Evolutionary conservation across 2,113 vertebrate genomes (phyloP).

Genomic region (Procavia capensis): DNA sequence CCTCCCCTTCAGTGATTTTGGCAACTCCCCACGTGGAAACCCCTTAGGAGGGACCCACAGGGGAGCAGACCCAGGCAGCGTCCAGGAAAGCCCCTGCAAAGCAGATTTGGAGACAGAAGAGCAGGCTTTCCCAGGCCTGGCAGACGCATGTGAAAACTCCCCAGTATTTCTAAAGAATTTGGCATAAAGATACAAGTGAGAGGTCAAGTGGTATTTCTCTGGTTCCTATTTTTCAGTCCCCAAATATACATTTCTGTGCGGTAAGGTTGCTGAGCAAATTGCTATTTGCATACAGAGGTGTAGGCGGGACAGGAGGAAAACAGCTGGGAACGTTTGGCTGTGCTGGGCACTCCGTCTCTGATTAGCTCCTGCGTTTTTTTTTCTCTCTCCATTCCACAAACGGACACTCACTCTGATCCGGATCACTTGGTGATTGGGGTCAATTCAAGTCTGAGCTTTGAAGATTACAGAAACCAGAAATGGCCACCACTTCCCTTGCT

Average conservation of each 20-base stretch:
- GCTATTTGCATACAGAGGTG: conserved; percentile 23
- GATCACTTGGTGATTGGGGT: conserved; percentile 70
- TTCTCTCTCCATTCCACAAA: conserved; percentile 75
- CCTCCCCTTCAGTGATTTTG: conserved; percentile 38
- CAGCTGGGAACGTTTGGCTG: conserved; percentile 72
- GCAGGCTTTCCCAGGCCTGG: background rate
- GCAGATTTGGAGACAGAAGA: conserved; percentile 14
- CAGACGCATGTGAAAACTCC: conserved; percentile 4
- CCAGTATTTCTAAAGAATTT: conserved; percentile 45
- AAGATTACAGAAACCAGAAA: conserved; percentile 67
- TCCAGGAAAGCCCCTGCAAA: conserved; percentile 30
- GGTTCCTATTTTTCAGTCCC: conserved; percentile 19
- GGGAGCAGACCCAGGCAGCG: conserved; percentile 42
- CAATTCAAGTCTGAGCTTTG: conserved; percentile 62
- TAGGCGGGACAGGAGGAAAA: background rate
- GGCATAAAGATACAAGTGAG: background rate
- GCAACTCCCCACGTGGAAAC: conserved; percentile 31
- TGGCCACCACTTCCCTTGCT: conserved; percentile 55
- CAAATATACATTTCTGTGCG: conserved; percentile 59
- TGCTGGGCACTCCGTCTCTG: conserved; percentile 53
- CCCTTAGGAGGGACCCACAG: background rate
- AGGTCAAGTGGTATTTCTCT: conserved; percentile 52
- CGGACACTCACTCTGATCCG: conserved; percentile 74
- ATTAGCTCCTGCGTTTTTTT: conserved; percentile 75
- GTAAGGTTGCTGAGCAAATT: conserved; percentile 64